Base-by-base conservation (phyloP, 2,113 vertebrate species). In the Pterocles burchelli region DNA sequence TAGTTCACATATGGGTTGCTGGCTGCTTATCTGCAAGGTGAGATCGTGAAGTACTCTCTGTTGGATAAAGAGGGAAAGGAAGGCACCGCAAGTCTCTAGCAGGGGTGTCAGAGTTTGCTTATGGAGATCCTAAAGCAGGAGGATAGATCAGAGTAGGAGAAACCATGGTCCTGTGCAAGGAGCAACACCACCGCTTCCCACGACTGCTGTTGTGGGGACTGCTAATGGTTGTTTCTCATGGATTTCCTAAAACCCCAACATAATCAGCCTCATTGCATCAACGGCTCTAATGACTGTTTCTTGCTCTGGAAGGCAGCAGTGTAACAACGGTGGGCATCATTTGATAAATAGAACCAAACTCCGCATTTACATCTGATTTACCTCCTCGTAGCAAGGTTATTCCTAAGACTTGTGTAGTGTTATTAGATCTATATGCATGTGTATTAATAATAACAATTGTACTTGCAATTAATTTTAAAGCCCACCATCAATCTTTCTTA, bases 381-480 rank as follows among this genome's bases (percentile, higher is more conserved):
- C 93, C 55, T 82, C 70, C 90, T 83, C 55, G 3, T 21, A 46
- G 66, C 33, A 17, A 1, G 0, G 22, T 29, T 49, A 33, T 33
- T 78, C 78, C 77, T 67, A 57, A 55, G 82, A 65, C 36, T 72
- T 25, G 62, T 3, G 0, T 11, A 16, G 31, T 5, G 28, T 58
- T 58, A 45, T 72, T 70, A n/a, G 74, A 71, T 59, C 57, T 72
- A 89, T 41, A 79, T 24, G 73, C 80, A 4, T 7, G 29, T 49
- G 70, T 89, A 95, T 97, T 96, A 95, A 95, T 95, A 97, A 97
- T 73, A 96, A 95, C 88, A 93, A 96, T 94, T 74, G 85, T 89
- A 88, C 92, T 96, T 85, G 88, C 89, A 96, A 96, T 97, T 97
- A 97, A 97, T 96, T 95, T 94, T 89, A 91, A 97, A 95, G 80